A percentile compares a stretch with the other conserved stretches of the same genome.
Conservation (phyloP, 2,797 vertebrate species). For the Rhodeus uyekii region DNA sequence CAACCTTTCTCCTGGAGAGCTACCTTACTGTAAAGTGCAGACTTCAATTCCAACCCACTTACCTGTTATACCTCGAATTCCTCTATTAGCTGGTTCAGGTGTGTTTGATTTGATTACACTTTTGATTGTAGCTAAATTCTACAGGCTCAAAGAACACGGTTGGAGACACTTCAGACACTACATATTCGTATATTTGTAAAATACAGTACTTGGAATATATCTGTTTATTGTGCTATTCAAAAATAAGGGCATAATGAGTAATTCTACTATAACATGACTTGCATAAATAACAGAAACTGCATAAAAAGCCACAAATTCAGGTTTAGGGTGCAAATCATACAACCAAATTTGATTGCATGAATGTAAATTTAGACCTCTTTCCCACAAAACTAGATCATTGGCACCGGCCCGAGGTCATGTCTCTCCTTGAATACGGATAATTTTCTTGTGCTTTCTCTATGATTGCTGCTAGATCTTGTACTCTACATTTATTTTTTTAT, state of each 20-base stretch:
- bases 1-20: too few relatives aligned
- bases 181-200: too few relatives aligned
- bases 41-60: too few relatives aligned
- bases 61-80: too few relatives aligned
- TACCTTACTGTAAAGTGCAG: too few relatives aligned
- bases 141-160: too few relatives aligned
- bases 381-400: constrained; percentile 9
- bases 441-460: not conserved
- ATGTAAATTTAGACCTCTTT: too few relatives aligned
- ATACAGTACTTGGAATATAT: constrained; percentile 48
- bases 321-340: constrained; percentile 66
- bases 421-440: not conserved
- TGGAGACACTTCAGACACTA: too few relatives aligned
- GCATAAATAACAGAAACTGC: constrained; percentile 70
- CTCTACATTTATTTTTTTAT: not conserved
- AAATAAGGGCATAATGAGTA: constrained; percentile 66
- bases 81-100: too few relatives aligned
- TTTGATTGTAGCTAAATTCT: too few relatives aligned
- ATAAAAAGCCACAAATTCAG: constrained; percentile 71
- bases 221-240: constrained; percentile 64
- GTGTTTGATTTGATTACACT: too few relatives aligned
- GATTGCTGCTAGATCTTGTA: not conserved
- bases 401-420: constrained; percentile 9
- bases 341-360: constrained; percentile 67
- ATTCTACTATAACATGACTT: constrained; percentile 69